Evolutionary conservation across 2,888 invertebrate species (phyloP).

Genomic region (Prenolepis imparis): DNA sequence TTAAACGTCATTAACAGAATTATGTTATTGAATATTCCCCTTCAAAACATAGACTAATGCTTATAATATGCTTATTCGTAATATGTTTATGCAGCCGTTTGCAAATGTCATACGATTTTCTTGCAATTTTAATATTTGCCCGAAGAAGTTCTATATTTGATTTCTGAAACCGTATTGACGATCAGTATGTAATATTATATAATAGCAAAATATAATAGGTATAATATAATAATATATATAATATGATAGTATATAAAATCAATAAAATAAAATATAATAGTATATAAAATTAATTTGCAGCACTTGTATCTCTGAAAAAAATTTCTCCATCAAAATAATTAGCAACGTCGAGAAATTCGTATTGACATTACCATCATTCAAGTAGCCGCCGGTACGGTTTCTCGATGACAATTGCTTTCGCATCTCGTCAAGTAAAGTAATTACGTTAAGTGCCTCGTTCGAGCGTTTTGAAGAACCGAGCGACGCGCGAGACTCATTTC

Average conservation of each 20-base stretch:
- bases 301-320: neutral
- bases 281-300: neutral
- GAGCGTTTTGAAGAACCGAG: conserved; percentile 34
- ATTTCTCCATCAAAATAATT: neutral
- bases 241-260: too few species aligned
- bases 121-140: neutral
- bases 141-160: neutral
- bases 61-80: neutral
- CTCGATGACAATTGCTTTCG: conserved; percentile 33
- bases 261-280: too few species aligned
- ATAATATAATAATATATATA: too few species aligned
- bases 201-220: too few species aligned
- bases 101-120: neutral
- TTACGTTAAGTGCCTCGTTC: conserved; percentile 60
- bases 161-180: neutral
- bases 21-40: neutral
- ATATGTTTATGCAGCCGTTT: neutral
- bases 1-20: neutral
- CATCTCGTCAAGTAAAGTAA: conserved; percentile 44
- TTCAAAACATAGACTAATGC: neutral
- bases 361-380: conserved; percentile 14
- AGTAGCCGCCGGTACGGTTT: neutral
- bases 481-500: conserved; percentile 46
- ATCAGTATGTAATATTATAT: too few species aligned
- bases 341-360: conserved; percentile 9